Base-by-base conservation (phyloP, 2,888 invertebrate genomes). In the Scaptomyza tumidula region DNA sequence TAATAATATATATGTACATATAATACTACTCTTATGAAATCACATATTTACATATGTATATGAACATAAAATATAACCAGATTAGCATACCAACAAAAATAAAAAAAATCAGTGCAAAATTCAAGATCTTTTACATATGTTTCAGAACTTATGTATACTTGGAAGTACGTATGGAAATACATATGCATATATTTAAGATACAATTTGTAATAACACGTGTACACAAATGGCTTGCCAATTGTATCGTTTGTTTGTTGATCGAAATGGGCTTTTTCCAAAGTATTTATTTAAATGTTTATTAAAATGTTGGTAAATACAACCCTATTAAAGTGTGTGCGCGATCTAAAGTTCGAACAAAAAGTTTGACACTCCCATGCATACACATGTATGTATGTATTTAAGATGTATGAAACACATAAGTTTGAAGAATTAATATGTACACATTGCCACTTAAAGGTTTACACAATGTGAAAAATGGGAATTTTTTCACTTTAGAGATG, bases 141-240 rank as follows among this genome's bases (percentile, higher is more conserved):
- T 29, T 7, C 6, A 29, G 29, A 7, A 29, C 7, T 29, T 10
- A 27, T 27, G 19, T 27, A 46, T 27, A 10, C 10, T 10, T 27
- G n/a, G 0, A 27, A 27, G n/a, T n/a, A 14, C 27, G 27, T 27
- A 27, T 10, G 27, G 3, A 27, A 5, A 46, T n/a, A 45, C 9
- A 9, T n/a, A n/a, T n/a, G 27, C n/a, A 27, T n/a, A 45, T n/a
- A 27, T 27, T 45, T 45, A n/a, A 27, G 10, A 24, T 46, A 27
- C 27, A 27, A 46, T 46, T 19, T 19, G 27, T 10, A n/a, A 27
- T 45, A 46, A 46, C 45, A 46, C 45, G 45, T 46, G 45, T 46
- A 27, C 45, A 46, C 27, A 46, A 24, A 45, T 44, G 13, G 19
- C 45, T 27, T 27, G n/a, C 10, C 27, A 27, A 27, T 45, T 45